phyloP scores from a whole-genome alignment of 1,140 invertebrate genomes.

The Drosophila ananassae region DNA sequence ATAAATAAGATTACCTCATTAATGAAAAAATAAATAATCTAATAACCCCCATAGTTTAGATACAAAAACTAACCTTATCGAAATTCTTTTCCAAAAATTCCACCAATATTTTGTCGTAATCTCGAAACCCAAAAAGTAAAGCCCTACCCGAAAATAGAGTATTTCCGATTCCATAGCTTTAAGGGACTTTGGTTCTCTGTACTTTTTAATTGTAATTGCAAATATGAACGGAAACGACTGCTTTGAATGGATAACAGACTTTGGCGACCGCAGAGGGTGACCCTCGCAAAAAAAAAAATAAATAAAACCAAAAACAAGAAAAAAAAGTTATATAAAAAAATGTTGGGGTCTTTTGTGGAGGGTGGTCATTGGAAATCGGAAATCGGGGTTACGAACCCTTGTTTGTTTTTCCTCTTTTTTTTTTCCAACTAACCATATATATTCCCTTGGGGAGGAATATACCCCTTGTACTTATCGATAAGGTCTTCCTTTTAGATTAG shows the following conservation, averaged over 20 bases:
- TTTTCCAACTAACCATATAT: neutral
- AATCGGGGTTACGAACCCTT: constrained; percentile 16
- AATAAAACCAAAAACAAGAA: neutral
- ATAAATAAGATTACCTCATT: no score
- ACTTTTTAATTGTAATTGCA: constrained; percentile 70
- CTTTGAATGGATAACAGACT: constrained; percentile 65
- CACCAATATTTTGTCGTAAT: neutral
- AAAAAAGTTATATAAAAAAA: neutral
- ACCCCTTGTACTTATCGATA: neutral
- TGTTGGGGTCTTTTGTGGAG: neutral
- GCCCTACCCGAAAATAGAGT: constrained; percentile 4
- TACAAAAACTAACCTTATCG: neutral
- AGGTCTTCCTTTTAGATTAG: neutral
- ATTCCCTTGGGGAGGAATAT: neutral
- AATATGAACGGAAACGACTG: constrained; percentile 69
- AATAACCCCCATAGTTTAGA: no score
- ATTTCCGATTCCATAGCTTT: neutral
- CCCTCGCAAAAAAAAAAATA: neutral
- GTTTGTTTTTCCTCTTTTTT: neutral
- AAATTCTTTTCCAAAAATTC: neutral
- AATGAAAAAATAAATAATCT: no score
- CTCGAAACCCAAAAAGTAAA: neutral
- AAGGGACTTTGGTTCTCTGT: neutral
- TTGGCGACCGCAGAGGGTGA: constrained; percentile 24
- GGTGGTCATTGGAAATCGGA: constrained; percentile 5